phyloP scores from a whole-genome alignment of 2,797 vertebrate species.

The Pachyuromys duprasi region DNA sequence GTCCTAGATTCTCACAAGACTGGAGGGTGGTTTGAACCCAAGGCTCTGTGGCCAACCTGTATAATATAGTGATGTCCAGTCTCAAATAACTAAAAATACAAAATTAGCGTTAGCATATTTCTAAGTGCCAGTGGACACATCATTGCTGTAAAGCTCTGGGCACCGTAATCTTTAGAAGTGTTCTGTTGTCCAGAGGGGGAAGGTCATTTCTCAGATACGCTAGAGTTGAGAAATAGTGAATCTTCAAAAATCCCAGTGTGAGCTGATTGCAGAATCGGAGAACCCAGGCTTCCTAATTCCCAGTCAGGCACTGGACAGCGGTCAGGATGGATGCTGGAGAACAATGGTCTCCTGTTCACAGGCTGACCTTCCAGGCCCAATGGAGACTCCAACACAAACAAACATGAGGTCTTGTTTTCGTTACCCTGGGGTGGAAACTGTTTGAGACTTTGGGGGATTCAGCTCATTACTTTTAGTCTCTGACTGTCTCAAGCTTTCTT shows the following conservation, averaged over 20 bases:
- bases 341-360: slow-evolving; percentile 72
- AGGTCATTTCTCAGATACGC: slow-evolving; percentile 29
- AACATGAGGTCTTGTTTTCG: slow-evolving; percentile 81
- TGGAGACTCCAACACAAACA: slow-evolving; percentile 79
- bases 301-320: slow-evolving; percentile 47
- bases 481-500: slow-evolving; percentile 70
- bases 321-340: slow-evolving; percentile 56
- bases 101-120: slow-evolving; percentile 2
- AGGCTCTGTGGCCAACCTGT: background rate
- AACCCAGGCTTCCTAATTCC: slow-evolving; percentile 60
- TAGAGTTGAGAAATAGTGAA: slow-evolving; percentile 37
- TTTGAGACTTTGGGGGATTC: slow-evolving; percentile 77
- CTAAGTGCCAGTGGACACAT: background rate
- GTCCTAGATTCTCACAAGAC: background rate
- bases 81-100: background rate
- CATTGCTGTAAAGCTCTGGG: background rate
- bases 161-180: background rate
- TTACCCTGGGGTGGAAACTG: slow-evolving; percentile 79
- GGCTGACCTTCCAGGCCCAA: slow-evolving; percentile 74
- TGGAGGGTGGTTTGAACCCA: background rate
- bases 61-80: background rate
- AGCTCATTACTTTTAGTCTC: slow-evolving; percentile 70
- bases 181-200: background rate
- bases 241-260: background rate
- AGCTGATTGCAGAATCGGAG: slow-evolving; percentile 46